Conservation (phyloP, 2,888 invertebrate genomes). For the Zele albiditarsus region DNA sequence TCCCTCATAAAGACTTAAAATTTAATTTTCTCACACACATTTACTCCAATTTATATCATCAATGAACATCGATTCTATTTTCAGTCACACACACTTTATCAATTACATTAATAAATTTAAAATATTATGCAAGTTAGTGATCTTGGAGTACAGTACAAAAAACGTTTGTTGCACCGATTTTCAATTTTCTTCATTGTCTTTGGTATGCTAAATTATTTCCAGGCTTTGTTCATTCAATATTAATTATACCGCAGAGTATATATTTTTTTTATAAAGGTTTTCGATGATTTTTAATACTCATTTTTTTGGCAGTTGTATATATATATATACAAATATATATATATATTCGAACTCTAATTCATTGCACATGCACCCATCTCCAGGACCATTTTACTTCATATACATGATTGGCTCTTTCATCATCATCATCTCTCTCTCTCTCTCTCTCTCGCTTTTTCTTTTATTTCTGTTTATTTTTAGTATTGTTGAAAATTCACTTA, state of each 20-base stretch:
- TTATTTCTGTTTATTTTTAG: conserved; percentile 48
- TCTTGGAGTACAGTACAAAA: conserved; percentile 27
- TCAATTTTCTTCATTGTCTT: conserved; percentile 8
- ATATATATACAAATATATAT: too few relatives aligned
- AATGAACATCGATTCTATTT: conserved; percentile 36
- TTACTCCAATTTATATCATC: conserved; percentile 27
- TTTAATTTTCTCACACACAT: not conserved
- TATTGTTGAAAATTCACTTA: conserved; percentile 51
- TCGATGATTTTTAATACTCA: conserved; percentile 27
- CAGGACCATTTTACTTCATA: conserved; percentile 60
- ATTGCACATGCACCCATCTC: conserved; percentile 69
- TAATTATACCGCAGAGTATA: not conserved
- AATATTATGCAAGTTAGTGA: conserved; percentile 15
- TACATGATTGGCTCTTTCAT: conserved; percentile 9
- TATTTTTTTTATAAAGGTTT: not conserved
- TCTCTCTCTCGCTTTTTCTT: conserved; percentile 15
- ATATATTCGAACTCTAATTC: conserved; percentile 52
- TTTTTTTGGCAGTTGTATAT: conserved; percentile 34
- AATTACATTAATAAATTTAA: conserved; percentile 30
- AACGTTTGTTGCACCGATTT: conserved; percentile 25
- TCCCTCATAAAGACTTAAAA: conserved; percentile 11
- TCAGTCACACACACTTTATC: conserved; percentile 26
- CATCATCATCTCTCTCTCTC: not conserved
- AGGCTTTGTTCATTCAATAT: not conserved
- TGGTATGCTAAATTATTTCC: not conserved